These are phyloP conservation scores for Ctenomys sociabilis DNA, from an alignment of 2,113 vertebrate species.

Conservation along the genomic window DNA sequence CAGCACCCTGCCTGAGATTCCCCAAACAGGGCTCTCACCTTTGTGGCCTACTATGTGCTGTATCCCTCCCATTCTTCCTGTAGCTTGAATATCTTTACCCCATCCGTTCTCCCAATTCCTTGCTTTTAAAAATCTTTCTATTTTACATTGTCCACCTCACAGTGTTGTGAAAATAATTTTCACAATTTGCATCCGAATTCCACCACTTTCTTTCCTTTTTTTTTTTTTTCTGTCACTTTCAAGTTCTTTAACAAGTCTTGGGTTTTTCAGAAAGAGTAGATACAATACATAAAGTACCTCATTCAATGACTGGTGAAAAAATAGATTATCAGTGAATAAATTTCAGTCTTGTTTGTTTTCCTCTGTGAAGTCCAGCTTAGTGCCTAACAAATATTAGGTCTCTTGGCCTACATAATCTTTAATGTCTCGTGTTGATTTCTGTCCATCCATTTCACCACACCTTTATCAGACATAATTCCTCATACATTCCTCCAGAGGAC, in stretches of 20 bases:
- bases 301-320: not conserved
- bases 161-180: conserved; percentile 58
- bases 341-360: not conserved
- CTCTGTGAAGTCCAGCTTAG: not conserved
- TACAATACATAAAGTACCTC: not conserved
- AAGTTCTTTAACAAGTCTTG: not conserved
- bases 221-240: not conserved
- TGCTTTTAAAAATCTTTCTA: not conserved
- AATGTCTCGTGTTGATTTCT: not conserved
- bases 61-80: not conserved
- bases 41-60: not conserved
- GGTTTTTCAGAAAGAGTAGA: conserved; percentile 25
- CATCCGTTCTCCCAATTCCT: not conserved
- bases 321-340: not conserved
- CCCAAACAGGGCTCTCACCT: not conserved
- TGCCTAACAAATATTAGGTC: not conserved
- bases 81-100: not conserved
- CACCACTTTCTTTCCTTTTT: not conserved
- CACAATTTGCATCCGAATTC: conserved; percentile 27
- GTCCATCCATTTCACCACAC: not conserved
- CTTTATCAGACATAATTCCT: not conserved
- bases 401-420: not conserved
- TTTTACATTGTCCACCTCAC: not conserved
- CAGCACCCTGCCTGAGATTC: not conserved
- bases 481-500: not conserved